Evolutionary conservation across 2,888 invertebrate species (phyloP), one percentile per base, ranked within the genome.

Genomic region (Priocnemis perturbator): DNA sequence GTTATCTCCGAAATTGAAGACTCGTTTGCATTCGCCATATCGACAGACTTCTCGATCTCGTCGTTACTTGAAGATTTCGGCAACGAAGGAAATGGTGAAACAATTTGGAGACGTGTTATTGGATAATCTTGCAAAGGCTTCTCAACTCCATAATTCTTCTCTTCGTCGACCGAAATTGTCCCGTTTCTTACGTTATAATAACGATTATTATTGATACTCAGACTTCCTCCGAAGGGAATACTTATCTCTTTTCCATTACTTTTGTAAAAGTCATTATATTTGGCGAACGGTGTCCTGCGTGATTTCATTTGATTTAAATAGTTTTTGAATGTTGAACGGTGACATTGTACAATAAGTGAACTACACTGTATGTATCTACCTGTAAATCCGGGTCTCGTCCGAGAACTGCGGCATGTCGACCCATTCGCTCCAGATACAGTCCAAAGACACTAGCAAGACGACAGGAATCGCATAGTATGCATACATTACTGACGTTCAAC

Each of bases 341-440:
- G 44, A 44, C 11, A 37, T 11, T 9, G 7, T 11, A 37, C 11
- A 37, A 37, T 37, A 3, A 11, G 14, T 11, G 1, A 37, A 37
- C 7, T 37, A 2, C 7, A 37, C 1, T 37, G 21, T 11, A 47
- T 19, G 21, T 11, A 47, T 19, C 14, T 61, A 79, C 80, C 81
- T 79, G 71, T 89, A 89, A 58, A 89, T 70, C 69, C 83, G 88
- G 2, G 67, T 65, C 3, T 81, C 80, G 48, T 87, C 83, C 3
- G 89, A 89, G 67, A 89, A 89, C 67, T 88, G 82, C 0, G 89
- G 88, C 60, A 89, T 76, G n/a, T 89, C 88, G 14, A 89, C 71
- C 89, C 89, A 89, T 60, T 87, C 88, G 59, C 79, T 75, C n/a
- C 63, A 47, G 44, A 30, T 69, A 47, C 17, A 44, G 37, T 70